Evolutionary conservation across 1,140 invertebrate genomes (phyloP).

Genomic region (Ericerus pela): DNA sequence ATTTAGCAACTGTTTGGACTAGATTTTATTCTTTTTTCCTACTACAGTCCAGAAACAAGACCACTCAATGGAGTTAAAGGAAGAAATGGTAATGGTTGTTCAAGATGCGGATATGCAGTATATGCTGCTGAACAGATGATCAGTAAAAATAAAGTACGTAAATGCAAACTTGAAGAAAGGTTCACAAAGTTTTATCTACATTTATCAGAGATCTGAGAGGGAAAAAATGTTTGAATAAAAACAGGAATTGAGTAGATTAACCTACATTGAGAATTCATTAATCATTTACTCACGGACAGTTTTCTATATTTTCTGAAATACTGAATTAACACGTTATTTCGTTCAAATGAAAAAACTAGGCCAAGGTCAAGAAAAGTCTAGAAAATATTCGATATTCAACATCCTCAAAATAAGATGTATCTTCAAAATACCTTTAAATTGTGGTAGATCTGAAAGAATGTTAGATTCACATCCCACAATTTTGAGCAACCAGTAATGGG

Average conservation of each 20-base stretch:
- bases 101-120: slow-evolving; percentile 71
- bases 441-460: too few relatives aligned
- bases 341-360: too few relatives aligned
- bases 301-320: too few relatives aligned
- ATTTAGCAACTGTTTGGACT: background rate
- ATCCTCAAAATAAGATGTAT: too few relatives aligned
- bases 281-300: too few relatives aligned
- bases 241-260: background rate
- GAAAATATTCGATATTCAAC: too few relatives aligned
- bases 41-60: slow-evolving; percentile 36
- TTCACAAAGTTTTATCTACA: background rate
- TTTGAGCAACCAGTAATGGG: too few relatives aligned
- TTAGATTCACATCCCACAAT: too few relatives aligned
- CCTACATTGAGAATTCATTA: background rate
- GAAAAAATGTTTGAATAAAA: background rate
- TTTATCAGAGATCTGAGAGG: background rate
- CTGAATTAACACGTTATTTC: too few relatives aligned
- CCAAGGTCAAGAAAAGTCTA: too few relatives aligned
- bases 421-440: too few relatives aligned
- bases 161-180: background rate
- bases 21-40: background rate
- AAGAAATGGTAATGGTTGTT: slow-evolving; percentile 58
- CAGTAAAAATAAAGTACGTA: slow-evolving; percentile 68
- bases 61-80: slow-evolving; percentile 40
- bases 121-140: slow-evolving; percentile 90